These are phyloP conservation scores for Catocala nupta DNA, from an alignment of 2,888 invertebrate species.

Conservation along the genomic window DNA sequence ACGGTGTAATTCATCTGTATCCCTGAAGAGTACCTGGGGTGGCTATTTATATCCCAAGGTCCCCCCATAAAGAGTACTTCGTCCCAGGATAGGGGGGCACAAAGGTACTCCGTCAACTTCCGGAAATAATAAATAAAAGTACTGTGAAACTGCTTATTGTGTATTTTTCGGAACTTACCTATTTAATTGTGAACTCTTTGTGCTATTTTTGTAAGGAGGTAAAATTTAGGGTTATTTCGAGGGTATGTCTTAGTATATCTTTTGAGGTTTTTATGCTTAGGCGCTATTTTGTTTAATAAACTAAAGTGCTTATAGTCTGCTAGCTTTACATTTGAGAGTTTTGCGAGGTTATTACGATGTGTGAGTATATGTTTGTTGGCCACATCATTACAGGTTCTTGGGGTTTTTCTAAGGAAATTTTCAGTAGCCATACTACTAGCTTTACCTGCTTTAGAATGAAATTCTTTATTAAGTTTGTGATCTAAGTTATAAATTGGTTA, in stretches of 20 bases:
- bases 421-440: too few relatives aligned
- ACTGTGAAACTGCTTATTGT: constrained; percentile 49
- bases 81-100: constrained; percentile 5
- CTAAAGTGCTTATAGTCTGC: too few relatives aligned
- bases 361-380: too few relatives aligned
- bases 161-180: constrained; percentile 26
- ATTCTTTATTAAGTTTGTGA: too few relatives aligned
- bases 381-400: too few relatives aligned
- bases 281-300: too few relatives aligned
- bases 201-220: constrained; percentile 10
- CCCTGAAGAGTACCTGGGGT: constrained; percentile 34
- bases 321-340: too few relatives aligned
- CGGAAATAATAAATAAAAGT: constrained; percentile 57
- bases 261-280: too few relatives aligned
- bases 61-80: constrained; percentile 26
- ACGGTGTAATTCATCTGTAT: constrained; percentile 44
- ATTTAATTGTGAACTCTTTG: constrained; percentile 39
- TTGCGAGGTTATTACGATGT: too few relatives aligned
- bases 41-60: constrained; percentile 34
- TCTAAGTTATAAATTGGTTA: too few relatives aligned
- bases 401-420: too few relatives aligned
- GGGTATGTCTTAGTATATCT: background rate
- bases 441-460: too few relatives aligned
- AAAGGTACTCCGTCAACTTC: constrained; percentile 41
- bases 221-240: background rate